Evolutionary conservation across 2,888 invertebrate species (phyloP), one percentile per base, ranked within the genome.

Genomic region (Steinernema scapterisci): DNA sequence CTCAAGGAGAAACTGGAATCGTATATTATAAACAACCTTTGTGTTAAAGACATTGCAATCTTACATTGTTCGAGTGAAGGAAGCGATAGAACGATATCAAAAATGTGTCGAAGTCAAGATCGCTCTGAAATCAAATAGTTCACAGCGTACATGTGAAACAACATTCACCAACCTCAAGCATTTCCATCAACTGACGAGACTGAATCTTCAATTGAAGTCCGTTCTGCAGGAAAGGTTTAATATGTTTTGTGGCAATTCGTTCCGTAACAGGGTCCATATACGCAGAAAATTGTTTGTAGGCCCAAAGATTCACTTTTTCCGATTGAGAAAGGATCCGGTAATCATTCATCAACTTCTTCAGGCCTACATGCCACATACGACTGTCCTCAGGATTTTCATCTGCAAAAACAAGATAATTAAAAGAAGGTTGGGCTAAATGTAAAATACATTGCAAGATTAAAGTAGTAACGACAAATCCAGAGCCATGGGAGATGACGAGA

Each of bases 201-300:
- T 79, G 79, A 5, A 86, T 82, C 79, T 87, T 87, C 80, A 76
- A 85, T 76, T 87, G 87, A 5, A 87, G 77, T 0, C 81, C 79
- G 0, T 83, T 84, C 73, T 87, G 87, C 7, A 87, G 84, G 72
- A 86, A 87, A 13, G 87, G 87, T 74, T 87, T 87, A 84, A 87
- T 85, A 73, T 86, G 83, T 72, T 85, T 84, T 63, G 86, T 79
- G 21, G 86, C 81, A 0, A 87, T 45, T 45, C 23, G 38, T n/a
- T 70, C 70, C 16, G 45, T 45, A 9, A 16, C 25, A 5, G 70
- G 70, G 11, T 70, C 70, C 70, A 45, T 45, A 13, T 43, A 45
- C 19, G 70, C n/a, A 5, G 25, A 19, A 21, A 70, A 70, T 5
- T 70, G 70, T 9, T 45, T 44, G n/a, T 11, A 45, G 6, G 43